A percentile compares a stretch with the other conserved stretches of the same genome.
phyloP scores from a whole-genome alignment of 2,113 vertebrate species.

The Athene noctua region DNA sequence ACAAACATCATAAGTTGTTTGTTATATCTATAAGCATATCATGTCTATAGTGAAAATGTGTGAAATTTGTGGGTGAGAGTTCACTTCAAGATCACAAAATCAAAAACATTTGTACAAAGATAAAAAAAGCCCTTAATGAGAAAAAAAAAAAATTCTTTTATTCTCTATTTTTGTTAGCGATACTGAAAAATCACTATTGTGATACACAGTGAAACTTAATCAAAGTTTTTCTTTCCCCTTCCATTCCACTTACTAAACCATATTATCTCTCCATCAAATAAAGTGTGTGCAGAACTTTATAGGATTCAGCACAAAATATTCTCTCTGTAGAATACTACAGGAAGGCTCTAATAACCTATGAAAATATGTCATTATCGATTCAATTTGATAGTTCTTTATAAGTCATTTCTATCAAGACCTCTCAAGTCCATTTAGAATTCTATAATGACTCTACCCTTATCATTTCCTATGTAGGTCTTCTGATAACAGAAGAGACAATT shows the following conservation, averaged over 20 bases:
- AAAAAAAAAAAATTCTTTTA: not conserved
- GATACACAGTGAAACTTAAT: not conserved
- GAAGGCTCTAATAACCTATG: not conserved
- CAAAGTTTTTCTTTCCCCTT: not conserved
- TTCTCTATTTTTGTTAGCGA: not conserved
- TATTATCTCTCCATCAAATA: not conserved
- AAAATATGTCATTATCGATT: not conserved
- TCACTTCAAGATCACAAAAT: not conserved
- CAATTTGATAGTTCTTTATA: not conserved
- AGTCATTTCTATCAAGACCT: not conserved
- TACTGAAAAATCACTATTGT: not conserved
- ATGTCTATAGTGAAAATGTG: not conserved
- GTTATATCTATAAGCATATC: not conserved
- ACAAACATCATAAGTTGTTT: not conserved
- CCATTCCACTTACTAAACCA: not conserved
- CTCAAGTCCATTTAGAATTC: not conserved
- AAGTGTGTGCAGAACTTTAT: not conserved
- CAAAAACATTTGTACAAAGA: not conserved
- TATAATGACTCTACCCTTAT: not conserved
- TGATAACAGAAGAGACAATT: not conserved
- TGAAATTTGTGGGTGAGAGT: not conserved
- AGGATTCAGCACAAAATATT: not conserved
- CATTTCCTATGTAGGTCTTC: not conserved
- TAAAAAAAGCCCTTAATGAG: accelerated
- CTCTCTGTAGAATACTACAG: not conserved